These are phyloP conservation scores for Mustela nigripes DNA, from an alignment of 2,113 vertebrate species.

Conservation along the genomic window DNA sequence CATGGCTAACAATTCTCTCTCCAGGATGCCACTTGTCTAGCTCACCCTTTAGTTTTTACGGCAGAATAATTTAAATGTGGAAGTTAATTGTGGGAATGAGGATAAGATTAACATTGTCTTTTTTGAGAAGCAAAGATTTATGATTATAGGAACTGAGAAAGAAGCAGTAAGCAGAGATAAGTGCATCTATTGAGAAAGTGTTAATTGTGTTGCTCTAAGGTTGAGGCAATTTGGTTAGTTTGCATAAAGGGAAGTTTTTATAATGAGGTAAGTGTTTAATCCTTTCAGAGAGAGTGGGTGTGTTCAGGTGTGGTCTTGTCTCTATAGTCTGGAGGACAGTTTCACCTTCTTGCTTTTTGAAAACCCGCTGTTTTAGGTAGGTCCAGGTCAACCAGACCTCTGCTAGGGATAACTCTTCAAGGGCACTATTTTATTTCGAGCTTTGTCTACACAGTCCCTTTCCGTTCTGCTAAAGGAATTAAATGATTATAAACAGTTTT, in stretches of 20 bases:
- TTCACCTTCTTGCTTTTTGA: slow-evolving; percentile 46
- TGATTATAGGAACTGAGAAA: slow-evolving; percentile 31
- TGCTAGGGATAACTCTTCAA: not conserved
- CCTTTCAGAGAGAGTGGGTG: not conserved
- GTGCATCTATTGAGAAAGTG: slow-evolving; percentile 46
- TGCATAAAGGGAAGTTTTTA: slow-evolving; percentile 65
- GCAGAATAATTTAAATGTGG: slow-evolving; percentile 39
- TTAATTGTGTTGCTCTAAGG: slow-evolving; percentile 68
- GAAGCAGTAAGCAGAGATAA: not conserved
- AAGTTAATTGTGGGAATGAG: slow-evolving; percentile 60
- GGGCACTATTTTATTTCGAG: not conserved
- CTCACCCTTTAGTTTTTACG: slow-evolving; percentile 46
- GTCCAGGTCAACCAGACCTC: not conserved
- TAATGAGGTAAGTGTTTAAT: slow-evolving; percentile 46
- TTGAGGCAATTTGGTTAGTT: slow-evolving; percentile 48
- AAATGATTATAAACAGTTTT: slow-evolving; percentile 34
- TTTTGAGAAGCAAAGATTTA: slow-evolving; percentile 27
- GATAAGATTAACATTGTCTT: not conserved
- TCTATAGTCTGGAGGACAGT: not conserved
- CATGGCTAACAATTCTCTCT: slow-evolving; percentile 21
- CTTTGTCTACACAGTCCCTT: not conserved
- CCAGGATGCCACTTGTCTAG: slow-evolving; percentile 18
- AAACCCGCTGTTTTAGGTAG: not conserved
- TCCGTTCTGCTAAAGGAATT: not conserved
- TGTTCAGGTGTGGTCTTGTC: slow-evolving; percentile 63